Evolutionary conservation across 2,797 vertebrate species (phyloP), one percentile per base, ranked within the genome.

Genomic region (Danio albolineatus): DNA sequence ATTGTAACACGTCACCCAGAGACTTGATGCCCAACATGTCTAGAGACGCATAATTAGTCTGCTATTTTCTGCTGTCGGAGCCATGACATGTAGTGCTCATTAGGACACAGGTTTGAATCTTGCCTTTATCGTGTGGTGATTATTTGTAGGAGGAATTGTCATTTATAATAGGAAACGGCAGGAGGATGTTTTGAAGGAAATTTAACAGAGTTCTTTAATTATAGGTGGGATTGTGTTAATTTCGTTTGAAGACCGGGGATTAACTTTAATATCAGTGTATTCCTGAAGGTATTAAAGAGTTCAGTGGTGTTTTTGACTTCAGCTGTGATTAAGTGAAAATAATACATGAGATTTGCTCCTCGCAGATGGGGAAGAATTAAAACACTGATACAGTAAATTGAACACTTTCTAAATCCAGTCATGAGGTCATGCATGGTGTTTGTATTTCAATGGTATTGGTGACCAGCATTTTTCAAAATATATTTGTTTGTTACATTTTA

Each of bases 11-110:
- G 0, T 44, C 53, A 72, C 36, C 10, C 10, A 19, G 49, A 19
- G 49, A 71, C 10, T 54, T 71, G 67, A 41, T 54, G 54, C 39
- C 67, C 16, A 41, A n/a, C 70, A 72, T 44, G 39, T 44, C 53
- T 28, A 17, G 70, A 72, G 39, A 44, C 43, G 7, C 53, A 57
- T 57, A 57, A 57, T 72, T 72, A 72, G 39, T 56, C 36, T 41
- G 53, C 36, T 51, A 46, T 71, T 71, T 46, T 67, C 44, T 67
- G 44, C 61, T 38, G 39, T 38, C 1, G 5, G 9, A 54, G 14
- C 16, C 41, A 21, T 54, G 19, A 48, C 60, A 17, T 9, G 13
- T 21, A 64, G 19, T 43, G 48, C 73, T 56, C n/a, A 71, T 59
- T 44, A 57, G 10, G 38, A 21, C 39, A 41, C 39, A n/a, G 1